Evolutionary conservation across 2,113 vertebrate genomes (phyloP).

Genomic region (Hylia prasina): DNA sequence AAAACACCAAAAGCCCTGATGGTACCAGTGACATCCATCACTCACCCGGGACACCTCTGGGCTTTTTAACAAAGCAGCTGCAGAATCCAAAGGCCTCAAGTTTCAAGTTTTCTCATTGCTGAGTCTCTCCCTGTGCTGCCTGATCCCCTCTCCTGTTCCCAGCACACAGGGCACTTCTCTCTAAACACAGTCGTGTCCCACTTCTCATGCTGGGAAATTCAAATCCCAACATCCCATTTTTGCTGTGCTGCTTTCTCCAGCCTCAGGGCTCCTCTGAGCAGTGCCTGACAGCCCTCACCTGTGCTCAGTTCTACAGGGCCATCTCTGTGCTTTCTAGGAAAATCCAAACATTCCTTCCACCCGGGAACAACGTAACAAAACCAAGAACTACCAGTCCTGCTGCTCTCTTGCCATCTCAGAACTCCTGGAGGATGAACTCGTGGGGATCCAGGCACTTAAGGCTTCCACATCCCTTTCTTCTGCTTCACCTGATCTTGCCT

Average conservation of each 20-base stretch:
- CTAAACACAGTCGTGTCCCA: accelerated
- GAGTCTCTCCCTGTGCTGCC: neutral
- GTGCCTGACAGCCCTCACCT: neutral
- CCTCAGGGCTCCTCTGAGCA: neutral
- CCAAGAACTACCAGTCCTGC: neutral
- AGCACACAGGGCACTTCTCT: accelerated
- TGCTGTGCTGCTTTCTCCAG: neutral
- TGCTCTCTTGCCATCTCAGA: neutral
- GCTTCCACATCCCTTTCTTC: neutral
- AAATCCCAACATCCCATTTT: neutral
- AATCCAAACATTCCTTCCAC: neutral
- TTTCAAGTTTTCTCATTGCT: accelerated
- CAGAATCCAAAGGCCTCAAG: neutral
- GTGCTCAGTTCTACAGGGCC: neutral
- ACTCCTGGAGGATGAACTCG: neutral
- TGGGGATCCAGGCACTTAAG: neutral
- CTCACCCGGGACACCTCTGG: neutral
- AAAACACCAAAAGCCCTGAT: neutral
- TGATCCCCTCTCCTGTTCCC: neutral
- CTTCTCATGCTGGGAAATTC: neutral
- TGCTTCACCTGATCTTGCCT: neutral
- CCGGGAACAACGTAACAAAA: neutral
- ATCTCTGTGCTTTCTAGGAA: neutral
- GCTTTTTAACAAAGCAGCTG: neutral
- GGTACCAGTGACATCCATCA: neutral